Percentiles rank a stretch among this genome's conserved stretches.
phyloP scores from a whole-genome alignment of 2,888 invertebrate genomes.

The Torymus tubicola region DNA sequence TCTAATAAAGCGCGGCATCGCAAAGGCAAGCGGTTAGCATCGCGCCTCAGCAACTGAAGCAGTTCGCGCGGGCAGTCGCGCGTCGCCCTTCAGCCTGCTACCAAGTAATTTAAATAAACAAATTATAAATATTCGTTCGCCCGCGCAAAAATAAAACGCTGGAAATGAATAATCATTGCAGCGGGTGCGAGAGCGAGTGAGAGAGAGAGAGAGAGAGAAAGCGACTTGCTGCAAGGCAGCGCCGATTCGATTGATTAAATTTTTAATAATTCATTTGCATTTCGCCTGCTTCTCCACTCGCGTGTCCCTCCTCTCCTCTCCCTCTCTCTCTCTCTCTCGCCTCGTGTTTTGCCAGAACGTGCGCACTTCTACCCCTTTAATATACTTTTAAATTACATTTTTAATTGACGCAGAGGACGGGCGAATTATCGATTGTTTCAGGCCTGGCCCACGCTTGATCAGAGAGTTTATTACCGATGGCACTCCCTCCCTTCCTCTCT shows the following conservation, averaged over 20 bases:
- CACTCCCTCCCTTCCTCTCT: background rate
- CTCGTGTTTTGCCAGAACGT: slow-evolving; percentile 52
- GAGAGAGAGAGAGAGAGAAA: slow-evolving; percentile 17
- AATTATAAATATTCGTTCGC: slow-evolving; percentile 75
- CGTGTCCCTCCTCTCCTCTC: too few species aligned
- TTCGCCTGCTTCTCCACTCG: slow-evolving; percentile 63
- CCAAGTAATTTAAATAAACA: slow-evolving; percentile 75
- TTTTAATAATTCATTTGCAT: slow-evolving; percentile 76
- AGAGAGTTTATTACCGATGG: slow-evolving; percentile 54
- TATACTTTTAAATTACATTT: slow-evolving; percentile 75
- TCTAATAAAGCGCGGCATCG: slow-evolving; percentile 72
- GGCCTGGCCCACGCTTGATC: slow-evolving; percentile 44
- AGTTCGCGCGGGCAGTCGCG: slow-evolving; percentile 59
- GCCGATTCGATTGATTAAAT: slow-evolving; percentile 76
- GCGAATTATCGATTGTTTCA: slow-evolving; percentile 72
- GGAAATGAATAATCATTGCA: slow-evolving; percentile 76
- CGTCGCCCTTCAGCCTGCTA: slow-evolving; percentile 57
- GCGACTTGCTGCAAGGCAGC: slow-evolving; percentile 67
- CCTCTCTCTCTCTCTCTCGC: background rate
- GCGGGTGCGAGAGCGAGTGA: slow-evolving; percentile 63
- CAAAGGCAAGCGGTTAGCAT: slow-evolving; percentile 37
- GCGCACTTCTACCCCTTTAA: slow-evolving; percentile 67
- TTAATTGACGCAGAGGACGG: slow-evolving; percentile 72
- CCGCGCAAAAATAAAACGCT: slow-evolving; percentile 69
- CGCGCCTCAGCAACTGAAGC: slow-evolving; percentile 56